These are phyloP conservation scores for Oceanites oceanicus DNA, from an alignment of 2,113 vertebrate genomes.

Conservation along the genomic window DNA sequence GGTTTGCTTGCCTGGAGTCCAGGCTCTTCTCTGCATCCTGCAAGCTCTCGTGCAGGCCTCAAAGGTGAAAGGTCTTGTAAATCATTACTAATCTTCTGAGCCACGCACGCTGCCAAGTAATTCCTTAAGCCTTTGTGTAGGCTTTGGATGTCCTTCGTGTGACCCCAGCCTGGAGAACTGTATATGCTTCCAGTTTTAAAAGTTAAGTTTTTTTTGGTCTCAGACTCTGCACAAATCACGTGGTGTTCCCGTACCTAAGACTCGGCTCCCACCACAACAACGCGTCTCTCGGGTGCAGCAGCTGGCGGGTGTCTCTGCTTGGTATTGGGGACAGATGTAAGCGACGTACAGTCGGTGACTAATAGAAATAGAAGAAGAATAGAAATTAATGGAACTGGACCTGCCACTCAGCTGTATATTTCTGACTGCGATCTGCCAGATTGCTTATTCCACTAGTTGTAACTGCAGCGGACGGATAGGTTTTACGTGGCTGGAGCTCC, in stretches of 20 bases:
- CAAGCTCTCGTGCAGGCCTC: too few species aligned
- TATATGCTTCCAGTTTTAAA: neutral
- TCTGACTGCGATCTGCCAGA: neutral
- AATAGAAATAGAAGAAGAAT: neutral
- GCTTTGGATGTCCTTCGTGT: neutral
- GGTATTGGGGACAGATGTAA: neutral
- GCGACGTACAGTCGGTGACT: accelerated
- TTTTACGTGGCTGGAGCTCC: neutral
- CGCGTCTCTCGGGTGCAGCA: accelerated
- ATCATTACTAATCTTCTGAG: neutral
- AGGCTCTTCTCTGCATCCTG: too few species aligned
- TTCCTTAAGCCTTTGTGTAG: neutral
- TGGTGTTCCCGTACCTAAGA: neutral
- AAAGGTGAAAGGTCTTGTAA: conserved; percentile 2
- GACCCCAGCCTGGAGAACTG: neutral
- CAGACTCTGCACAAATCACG: accelerated
- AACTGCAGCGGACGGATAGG: neutral
- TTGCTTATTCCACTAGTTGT: accelerated
- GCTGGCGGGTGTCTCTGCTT: neutral
- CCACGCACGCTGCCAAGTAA: accelerated
- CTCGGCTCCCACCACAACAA: accelerated
- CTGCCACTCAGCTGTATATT: neutral
- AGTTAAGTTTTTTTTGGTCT: neutral
- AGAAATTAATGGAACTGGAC: neutral
- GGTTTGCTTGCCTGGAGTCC: neutral